phyloP scores from a whole-genome alignment of 1,140 invertebrate genomes.

The Trachelipus rathkii region DNA sequence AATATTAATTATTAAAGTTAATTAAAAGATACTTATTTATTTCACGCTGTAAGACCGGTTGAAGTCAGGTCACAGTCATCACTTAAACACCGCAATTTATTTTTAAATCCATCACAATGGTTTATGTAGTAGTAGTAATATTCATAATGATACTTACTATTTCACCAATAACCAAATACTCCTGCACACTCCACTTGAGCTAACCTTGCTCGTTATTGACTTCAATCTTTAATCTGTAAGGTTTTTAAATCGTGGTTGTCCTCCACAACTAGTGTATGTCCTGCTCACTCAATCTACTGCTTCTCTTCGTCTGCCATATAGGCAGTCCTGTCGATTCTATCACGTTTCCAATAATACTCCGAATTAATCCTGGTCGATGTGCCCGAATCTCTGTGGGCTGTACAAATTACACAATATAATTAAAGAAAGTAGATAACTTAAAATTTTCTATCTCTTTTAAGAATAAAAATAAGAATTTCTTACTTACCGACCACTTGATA shows the following conservation, averaged over 20 bases:
- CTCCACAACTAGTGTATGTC: conserved; percentile 63
- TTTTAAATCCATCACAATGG: too few relatives aligned
- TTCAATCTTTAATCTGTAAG: conserved; percentile 84
- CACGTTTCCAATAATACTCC: conserved; percentile 77
- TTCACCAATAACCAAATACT: conserved; percentile 89
- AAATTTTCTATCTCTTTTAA: not conserved
- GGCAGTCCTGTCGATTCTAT: conserved; percentile 66
- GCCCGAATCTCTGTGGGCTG: conserved; percentile 87
- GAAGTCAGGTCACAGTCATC: too few relatives aligned
- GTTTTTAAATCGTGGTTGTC: conserved; percentile 85
- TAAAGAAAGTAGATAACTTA: not conserved
- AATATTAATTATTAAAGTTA: too few relatives aligned
- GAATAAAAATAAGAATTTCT: not conserved
- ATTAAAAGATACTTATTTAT: too few relatives aligned
- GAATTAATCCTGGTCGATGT: conserved; percentile 91
- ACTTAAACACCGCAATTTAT: too few relatives aligned
- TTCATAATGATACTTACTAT: conserved; percentile 55
- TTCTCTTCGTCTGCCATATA: conserved; percentile 67
- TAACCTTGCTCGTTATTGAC: conserved; percentile 85
- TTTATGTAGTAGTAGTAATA: too few relatives aligned
- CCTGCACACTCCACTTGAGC: conserved; percentile 75
- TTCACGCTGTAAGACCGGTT: too few relatives aligned
- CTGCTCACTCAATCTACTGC: conserved; percentile 71
- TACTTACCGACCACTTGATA: conserved; percentile 84
- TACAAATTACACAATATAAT: conserved; percentile 36